Evolutionary conservation across 2,888 invertebrate genomes (phyloP).

Genomic region (Polydrusus cervinus): DNA sequence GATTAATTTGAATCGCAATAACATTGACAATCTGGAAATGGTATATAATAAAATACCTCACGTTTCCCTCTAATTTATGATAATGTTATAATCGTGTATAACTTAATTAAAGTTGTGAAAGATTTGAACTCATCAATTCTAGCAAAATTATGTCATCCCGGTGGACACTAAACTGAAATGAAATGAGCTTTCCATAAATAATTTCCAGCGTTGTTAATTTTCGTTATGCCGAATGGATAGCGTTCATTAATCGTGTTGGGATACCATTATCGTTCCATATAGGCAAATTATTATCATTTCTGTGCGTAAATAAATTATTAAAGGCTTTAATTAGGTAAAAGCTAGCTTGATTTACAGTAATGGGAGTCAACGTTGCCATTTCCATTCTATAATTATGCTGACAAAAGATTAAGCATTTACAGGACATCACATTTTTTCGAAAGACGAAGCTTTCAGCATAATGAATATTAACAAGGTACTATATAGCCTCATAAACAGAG

Average conservation of each 20-base stretch:
- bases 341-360: constrained; percentile 57
- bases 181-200: constrained; percentile 48
- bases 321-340: constrained; percentile 61
- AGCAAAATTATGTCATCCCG: constrained; percentile 37
- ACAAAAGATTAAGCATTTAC: constrained; percentile 41
- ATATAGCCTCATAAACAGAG: constrained; percentile 5
- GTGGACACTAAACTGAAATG: constrained; percentile 37
- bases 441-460: constrained; percentile 24
- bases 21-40: too few relatives aligned
- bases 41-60: too few relatives aligned
- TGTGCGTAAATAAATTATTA: constrained; percentile 57
- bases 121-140: constrained; percentile 29
- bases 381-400: constrained; percentile 32
- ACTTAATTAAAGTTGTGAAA: constrained; percentile 34
- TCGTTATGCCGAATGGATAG: constrained; percentile 52
- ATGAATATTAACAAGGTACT: constrained; percentile 14
- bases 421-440: constrained; percentile 24
- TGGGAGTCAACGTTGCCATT: constrained; percentile 41
- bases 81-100: too few relatives aligned
- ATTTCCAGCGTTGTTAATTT: constrained; percentile 53
- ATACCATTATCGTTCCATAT: constrained; percentile 52
- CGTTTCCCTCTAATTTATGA: too few relatives aligned
- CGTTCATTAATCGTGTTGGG: constrained; percentile 43
- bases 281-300: constrained; percentile 51
- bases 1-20: too few relatives aligned